Conservation (phyloP, 2,888 invertebrate genomes). For the Hofmannophila pseudospretella region DNA sequence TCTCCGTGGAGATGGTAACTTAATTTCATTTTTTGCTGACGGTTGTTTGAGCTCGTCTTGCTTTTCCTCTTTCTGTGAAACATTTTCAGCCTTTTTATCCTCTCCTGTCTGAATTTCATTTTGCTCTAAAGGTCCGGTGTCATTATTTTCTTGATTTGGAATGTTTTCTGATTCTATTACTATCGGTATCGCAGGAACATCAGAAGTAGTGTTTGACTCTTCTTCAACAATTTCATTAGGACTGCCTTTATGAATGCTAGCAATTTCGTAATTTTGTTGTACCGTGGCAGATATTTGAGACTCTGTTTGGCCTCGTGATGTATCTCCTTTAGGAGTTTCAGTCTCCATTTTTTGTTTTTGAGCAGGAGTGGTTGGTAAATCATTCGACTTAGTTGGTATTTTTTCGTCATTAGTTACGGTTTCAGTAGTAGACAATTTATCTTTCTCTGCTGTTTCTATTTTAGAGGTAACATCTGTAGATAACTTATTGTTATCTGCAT, state of each 20-base stretch:
- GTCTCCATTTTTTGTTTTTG: too few species aligned
- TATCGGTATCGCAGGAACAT: slow-evolving; percentile 14
- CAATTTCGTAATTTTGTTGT: slow-evolving; percentile 3
- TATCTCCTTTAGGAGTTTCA: background rate
- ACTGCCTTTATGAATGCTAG: slow-evolving; percentile 1
- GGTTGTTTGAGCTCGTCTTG: slow-evolving; percentile 26
- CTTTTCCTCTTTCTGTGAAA: slow-evolving; percentile 22
- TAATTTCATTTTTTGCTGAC: slow-evolving; percentile 18
- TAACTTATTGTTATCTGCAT: background rate
- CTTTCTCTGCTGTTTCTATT: background rate
- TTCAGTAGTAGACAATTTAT: background rate
- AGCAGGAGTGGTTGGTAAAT: background rate
- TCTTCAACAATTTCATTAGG: slow-evolving; percentile 6
- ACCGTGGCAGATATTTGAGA: background rate
- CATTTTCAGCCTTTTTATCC: slow-evolving; percentile 42
- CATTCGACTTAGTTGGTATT: background rate
- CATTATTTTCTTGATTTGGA: slow-evolving; percentile 35
- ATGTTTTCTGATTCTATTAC: slow-evolving; percentile 42
- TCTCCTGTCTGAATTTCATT: slow-evolving; percentile 27
- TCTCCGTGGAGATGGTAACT: slow-evolving; percentile 29
- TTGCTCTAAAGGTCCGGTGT: slow-evolving; percentile 20
- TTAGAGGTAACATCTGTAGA: too few species aligned
- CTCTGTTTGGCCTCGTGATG: background rate
- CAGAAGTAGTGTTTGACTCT: background rate
- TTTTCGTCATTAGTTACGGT: background rate